phyloP scores from a whole-genome alignment of 2,797 vertebrate species.

The Clamator glandarius region DNA sequence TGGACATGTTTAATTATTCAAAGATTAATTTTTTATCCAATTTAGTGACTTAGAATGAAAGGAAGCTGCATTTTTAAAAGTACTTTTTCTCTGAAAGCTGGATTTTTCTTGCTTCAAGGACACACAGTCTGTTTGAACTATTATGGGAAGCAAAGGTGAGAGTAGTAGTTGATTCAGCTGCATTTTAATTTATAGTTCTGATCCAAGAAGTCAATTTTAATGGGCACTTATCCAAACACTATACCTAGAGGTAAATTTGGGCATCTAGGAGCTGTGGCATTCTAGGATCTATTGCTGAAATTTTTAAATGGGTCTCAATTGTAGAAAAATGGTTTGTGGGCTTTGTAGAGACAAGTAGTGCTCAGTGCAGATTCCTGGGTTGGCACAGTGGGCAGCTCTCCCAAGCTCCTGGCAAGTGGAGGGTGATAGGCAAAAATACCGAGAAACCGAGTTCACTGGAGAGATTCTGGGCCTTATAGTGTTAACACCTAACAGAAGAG shows the following conservation, averaged over 20 bases:
- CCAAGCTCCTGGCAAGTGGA: background rate
- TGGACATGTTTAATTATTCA: background rate
- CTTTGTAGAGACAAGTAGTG: background rate
- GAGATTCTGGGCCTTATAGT: background rate
- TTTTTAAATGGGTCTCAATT: background rate
- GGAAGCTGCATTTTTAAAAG: background rate
- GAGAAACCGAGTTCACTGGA: background rate
- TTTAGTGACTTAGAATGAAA: slow-evolving; percentile 13
- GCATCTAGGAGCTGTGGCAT: background rate
- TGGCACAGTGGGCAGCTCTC: background rate
- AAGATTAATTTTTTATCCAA: background rate
- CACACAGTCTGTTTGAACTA: background rate
- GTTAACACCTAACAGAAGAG: background rate
- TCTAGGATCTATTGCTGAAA: background rate
- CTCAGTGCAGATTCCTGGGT: background rate
- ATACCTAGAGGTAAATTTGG: background rate
- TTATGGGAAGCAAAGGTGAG: background rate
- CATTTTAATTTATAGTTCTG: background rate
- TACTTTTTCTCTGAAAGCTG: background rate
- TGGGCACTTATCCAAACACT: background rate
- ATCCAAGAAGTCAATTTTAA: background rate
- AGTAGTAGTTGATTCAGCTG: background rate
- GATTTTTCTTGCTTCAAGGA: background rate
- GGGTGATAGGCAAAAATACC: background rate
- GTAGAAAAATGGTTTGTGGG: background rate